Conservation (phyloP, 1,140 invertebrate species). For the Zaprionus camerounensis region DNA sequence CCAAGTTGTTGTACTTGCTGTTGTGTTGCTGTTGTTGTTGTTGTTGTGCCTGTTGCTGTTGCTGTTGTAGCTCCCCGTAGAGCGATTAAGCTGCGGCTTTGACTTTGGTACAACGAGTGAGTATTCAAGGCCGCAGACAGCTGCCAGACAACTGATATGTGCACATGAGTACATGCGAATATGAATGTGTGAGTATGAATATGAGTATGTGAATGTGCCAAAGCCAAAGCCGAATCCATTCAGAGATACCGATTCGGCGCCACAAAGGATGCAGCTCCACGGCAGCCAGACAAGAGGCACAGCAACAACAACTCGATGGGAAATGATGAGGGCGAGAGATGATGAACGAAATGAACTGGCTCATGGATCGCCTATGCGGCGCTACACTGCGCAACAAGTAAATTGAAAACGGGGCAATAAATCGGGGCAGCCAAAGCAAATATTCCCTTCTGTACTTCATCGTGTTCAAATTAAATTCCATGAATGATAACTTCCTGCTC, state of each 20-base stretch:
- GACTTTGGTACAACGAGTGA: conserved; percentile 52
- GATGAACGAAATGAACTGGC: conserved; percentile 70
- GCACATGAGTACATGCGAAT: conserved; percentile 72
- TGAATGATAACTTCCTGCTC: no score
- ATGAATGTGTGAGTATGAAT: conserved; percentile 33
- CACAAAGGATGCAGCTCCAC: conserved; percentile 66
- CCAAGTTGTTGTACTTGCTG: conserved; percentile 15
- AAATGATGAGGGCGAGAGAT: conserved; percentile 51
- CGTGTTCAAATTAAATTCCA: no score
- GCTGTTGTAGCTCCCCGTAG: conserved; percentile 39
- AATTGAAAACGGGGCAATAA: background rate
- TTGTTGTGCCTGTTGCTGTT: conserved; percentile 26
- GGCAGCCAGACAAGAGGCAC: conserved; percentile 40
- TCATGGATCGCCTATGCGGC: conserved; percentile 53
- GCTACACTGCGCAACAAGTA: conserved; percentile 41
- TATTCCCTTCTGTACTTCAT: no score
- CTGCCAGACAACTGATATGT: conserved; percentile 83
- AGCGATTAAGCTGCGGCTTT: conserved; percentile 79
- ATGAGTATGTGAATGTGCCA: conserved; percentile 50
- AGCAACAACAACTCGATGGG: conserved; percentile 10
- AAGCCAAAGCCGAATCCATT: conserved; percentile 54
- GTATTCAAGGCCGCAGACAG: conserved; percentile 78
- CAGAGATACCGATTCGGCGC: conserved; percentile 53
- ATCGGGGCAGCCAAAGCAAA: no score
- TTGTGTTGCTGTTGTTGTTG: conserved; percentile 4